These are phyloP conservation scores for Monopterus albus DNA, from an alignment of 2,113 vertebrate genomes.

Conservation along the genomic window DNA sequence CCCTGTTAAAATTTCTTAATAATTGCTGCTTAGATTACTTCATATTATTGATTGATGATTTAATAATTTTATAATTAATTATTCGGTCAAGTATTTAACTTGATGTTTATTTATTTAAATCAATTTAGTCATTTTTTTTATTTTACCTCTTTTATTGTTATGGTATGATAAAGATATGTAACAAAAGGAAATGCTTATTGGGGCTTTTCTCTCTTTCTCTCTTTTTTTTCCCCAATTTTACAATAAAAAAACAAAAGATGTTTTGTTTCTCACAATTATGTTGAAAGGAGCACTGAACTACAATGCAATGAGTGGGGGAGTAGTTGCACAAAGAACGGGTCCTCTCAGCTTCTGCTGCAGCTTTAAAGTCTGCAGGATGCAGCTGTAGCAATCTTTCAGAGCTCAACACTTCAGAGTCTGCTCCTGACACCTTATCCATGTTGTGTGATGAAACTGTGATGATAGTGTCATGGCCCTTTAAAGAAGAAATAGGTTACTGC, in stretches of 20 bases:
- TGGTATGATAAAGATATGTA: constrained; percentile 83
- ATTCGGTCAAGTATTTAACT: constrained; percentile 74
- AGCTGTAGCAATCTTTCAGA: constrained; percentile 14
- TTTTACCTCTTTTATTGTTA: constrained; percentile 65
- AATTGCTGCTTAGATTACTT: constrained; percentile 85
- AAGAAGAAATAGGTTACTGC: background rate
- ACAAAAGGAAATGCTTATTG: constrained; percentile 84
- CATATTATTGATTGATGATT: constrained; percentile 81
- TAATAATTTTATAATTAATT: constrained; percentile 79
- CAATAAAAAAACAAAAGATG: constrained; percentile 86
- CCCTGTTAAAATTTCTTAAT: constrained; percentile 82
- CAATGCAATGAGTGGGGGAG: constrained; percentile 30
- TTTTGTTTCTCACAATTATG: constrained; percentile 52
- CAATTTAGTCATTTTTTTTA: constrained; percentile 54
- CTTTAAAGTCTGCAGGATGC: constrained; percentile 22
- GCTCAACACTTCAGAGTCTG: constrained; percentile 9
- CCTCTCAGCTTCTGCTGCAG: background rate
- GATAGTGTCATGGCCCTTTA: background rate
- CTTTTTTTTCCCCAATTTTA: constrained; percentile 90
- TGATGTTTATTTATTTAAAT: constrained; percentile 77
- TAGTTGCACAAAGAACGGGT: constrained; percentile 27
- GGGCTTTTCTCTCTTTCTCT: constrained; percentile 86
- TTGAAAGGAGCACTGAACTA: constrained; percentile 12
- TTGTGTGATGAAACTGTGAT: constrained; percentile 17
- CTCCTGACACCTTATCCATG: background rate